These are phyloP conservation scores for Recurvirostra avosetta DNA, from an alignment of 2,113 vertebrate species.

Conservation along the genomic window DNA sequence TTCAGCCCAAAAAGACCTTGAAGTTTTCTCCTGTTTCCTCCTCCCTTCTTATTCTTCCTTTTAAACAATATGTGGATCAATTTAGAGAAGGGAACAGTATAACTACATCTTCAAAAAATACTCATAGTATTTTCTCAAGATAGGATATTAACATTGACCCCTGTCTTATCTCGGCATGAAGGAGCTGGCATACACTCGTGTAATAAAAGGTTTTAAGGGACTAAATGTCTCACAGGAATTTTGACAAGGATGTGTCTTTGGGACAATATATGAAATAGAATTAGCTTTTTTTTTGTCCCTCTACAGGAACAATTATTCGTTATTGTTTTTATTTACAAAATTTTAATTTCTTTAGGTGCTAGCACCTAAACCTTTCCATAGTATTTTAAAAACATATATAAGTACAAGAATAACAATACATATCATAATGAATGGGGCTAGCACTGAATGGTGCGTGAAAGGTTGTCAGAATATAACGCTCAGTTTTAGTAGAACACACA, in stretches of 20 bases:
- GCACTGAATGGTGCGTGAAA: neutral
- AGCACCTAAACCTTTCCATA: neutral
- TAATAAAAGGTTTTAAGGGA: neutral
- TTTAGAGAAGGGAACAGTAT: neutral
- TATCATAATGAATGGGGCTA: neutral
- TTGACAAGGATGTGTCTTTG: neutral
- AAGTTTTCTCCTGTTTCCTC: neutral
- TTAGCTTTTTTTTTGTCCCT: neutral
- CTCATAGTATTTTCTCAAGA: neutral
- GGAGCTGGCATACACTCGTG: fast-evolving
- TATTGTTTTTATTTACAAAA: neutral
- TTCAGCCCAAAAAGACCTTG: neutral
- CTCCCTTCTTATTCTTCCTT: neutral
- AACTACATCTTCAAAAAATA: neutral
- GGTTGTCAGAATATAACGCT: neutral
- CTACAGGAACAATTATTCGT: neutral
- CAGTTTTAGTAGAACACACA: neutral
- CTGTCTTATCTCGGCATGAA: neutral
- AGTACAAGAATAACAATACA: neutral
- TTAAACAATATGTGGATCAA: neutral
- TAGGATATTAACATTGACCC: neutral
- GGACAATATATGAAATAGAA: neutral
- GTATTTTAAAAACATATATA: neutral
- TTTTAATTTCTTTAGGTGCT: neutral
- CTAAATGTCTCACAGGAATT: neutral